Conservation (phyloP, 2,797 vertebrate species). For the Danio kyathit region DNA sequence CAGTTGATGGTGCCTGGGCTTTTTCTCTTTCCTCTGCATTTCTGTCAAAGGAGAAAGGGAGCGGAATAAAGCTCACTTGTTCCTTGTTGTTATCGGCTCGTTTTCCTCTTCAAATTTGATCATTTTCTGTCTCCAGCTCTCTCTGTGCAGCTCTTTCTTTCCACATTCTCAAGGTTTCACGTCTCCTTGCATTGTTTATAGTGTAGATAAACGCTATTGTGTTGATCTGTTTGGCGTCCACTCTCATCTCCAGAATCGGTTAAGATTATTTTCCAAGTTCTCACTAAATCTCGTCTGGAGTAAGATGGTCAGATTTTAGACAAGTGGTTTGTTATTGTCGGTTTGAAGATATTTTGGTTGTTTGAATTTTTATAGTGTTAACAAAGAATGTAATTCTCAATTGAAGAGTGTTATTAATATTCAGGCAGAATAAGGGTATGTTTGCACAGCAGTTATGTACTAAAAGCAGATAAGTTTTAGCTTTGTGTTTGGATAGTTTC, state of each 20-base stretch:
- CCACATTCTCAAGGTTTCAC: not conserved
- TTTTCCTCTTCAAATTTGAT: not conserved
- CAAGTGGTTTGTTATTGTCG: not conserved
- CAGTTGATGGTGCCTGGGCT: not conserved
- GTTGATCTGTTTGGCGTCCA: constrained; percentile 10
- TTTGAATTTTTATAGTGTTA: not conserved
- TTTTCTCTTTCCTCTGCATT: not conserved
- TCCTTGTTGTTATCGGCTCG: not conserved
- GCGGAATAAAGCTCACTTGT: constrained; percentile 12
- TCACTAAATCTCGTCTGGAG: not conserved
- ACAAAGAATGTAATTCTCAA: not conserved
- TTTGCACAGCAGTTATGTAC: too few relatives aligned
- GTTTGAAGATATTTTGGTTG: not conserved
- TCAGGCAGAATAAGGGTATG: too few relatives aligned
- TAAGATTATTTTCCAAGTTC: not conserved
- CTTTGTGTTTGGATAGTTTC: too few relatives aligned
- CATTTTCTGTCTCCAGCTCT: not conserved
- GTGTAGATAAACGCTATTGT: constrained; percentile 14
- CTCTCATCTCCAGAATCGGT: not conserved
- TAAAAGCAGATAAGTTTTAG: too few relatives aligned
- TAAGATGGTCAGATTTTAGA: not conserved
- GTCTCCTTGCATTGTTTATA: not conserved
- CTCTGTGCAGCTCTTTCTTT: not conserved
- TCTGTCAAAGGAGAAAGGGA: constrained; percentile 1
- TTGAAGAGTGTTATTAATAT: not conserved